phyloP scores from a whole-genome alignment of 2,888 invertebrate species.

The Oscheius onirici region DNA sequence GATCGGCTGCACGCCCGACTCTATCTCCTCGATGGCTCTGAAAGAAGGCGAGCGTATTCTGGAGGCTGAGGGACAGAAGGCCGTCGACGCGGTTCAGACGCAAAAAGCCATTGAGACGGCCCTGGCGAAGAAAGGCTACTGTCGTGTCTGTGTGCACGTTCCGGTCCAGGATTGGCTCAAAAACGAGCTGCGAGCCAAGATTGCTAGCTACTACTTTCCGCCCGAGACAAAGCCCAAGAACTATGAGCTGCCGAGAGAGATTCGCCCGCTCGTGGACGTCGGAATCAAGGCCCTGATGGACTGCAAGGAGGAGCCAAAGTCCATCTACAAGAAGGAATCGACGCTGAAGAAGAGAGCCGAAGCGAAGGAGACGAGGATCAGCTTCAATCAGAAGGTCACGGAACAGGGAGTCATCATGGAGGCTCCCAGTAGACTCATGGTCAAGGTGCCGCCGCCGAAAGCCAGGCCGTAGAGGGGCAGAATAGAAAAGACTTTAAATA shows the following conservation, averaged over 20 bases:
- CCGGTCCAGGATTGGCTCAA: background rate
- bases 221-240: background rate
- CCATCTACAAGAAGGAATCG: background rate
- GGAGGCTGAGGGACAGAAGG: background rate
- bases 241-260: background rate
- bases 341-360: background rate
- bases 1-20: background rate
- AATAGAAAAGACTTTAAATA: too few species aligned
- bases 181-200: background rate
- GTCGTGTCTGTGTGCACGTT: background rate
- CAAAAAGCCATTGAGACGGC: background rate
- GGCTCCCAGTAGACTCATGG: background rate
- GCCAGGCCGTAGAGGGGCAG: too few species aligned
- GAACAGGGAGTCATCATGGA: background rate
- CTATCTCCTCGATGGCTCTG: background rate
- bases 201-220: background rate
- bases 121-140: background rate
- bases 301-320: background rate
- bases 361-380: background rate
- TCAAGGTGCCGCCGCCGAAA: background rate
- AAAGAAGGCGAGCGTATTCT: background rate
- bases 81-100: background rate
- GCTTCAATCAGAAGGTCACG: background rate
- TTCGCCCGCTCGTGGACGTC: background rate
- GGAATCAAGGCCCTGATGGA: background rate